These are phyloP conservation scores for Nesometra sesokonis DNA, from an alignment of 35 echinoderm and acorn worm genomes.

Conservation along the genomic window DNA sequence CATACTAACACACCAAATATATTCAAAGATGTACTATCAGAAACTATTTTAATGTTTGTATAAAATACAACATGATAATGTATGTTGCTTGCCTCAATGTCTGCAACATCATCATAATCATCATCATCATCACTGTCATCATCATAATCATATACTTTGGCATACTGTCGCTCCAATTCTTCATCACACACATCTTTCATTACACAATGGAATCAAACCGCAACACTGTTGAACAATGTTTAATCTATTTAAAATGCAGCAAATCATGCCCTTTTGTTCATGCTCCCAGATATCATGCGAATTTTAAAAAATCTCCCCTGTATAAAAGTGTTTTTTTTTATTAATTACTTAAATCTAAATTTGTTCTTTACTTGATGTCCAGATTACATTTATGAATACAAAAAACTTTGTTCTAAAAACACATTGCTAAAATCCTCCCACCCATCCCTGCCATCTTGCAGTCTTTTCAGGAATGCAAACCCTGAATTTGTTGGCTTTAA, in stretches of 20 bases:
- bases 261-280: not conserved
- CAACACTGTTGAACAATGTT: not conserved
- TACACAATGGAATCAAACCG: not conserved
- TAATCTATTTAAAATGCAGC: not conserved
- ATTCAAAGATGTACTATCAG: not conserved
- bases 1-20: not conserved
- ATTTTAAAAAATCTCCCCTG: not conserved
- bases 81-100: not conserved
- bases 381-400: not conserved
- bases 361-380: not conserved
- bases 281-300: not conserved
- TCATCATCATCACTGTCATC: not conserved
- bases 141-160: not conserved
- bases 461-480: no score
- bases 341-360: not conserved
- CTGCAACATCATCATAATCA: not conserved
- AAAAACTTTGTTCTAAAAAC: not conserved
- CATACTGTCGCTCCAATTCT: not conserved
- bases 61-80: not conserved
- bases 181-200: not conserved
- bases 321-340: not conserved
- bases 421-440: not conserved
- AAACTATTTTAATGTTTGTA: not conserved
- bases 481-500: no score
- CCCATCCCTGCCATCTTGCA: not conserved